These are phyloP conservation scores for Chalcosyrphus nemorum DNA, from an alignment of 2,888 invertebrate species.

Conservation along the genomic window DNA sequence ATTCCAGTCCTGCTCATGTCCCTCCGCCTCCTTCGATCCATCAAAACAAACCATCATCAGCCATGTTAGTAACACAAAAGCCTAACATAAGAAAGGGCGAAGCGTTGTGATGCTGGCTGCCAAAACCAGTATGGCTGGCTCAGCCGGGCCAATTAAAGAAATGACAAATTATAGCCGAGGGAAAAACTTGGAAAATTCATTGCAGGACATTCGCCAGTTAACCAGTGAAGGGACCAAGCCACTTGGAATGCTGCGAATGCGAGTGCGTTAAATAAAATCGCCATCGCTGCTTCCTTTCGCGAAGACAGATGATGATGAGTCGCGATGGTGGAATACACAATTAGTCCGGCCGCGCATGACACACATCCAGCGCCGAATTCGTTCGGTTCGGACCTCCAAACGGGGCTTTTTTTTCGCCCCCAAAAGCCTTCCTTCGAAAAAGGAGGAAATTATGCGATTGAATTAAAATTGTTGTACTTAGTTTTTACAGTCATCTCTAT, in stretches of 20 bases:
- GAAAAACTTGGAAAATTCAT: conserved; percentile 72
- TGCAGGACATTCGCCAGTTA: conserved; percentile 63
- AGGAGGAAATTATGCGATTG: conserved; percentile 62
- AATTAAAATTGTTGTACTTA: conserved; percentile 71
- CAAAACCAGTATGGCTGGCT: conserved; percentile 72
- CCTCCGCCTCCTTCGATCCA: conserved; percentile 5
- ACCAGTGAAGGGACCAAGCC: background rate
- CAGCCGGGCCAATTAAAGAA: conserved; percentile 77
- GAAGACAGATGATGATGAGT: conserved; percentile 71
- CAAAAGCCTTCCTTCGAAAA: background rate
- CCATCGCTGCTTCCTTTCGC: conserved; percentile 63
- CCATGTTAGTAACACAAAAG: conserved; percentile 3
- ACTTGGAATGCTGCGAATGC: conserved; percentile 72
- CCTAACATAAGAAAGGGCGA: conserved; percentile 40
- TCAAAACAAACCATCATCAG: conserved; percentile 27
- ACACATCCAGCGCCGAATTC: conserved; percentile 60
- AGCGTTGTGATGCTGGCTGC: conserved; percentile 49
- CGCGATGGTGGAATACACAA: conserved; percentile 71
- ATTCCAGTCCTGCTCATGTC: conserved; percentile 65
- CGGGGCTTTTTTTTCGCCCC: conserved; percentile 5
- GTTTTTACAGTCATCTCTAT: conserved; percentile 71
- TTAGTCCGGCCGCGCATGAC: conserved; percentile 65
- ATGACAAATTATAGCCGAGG: conserved; percentile 77
- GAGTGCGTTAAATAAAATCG: conserved; percentile 74
- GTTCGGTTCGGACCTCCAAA: background rate